Evolutionary conservation across 2,888 invertebrate species (phyloP).

Genomic region (Standfussiana lucernea): DNA sequence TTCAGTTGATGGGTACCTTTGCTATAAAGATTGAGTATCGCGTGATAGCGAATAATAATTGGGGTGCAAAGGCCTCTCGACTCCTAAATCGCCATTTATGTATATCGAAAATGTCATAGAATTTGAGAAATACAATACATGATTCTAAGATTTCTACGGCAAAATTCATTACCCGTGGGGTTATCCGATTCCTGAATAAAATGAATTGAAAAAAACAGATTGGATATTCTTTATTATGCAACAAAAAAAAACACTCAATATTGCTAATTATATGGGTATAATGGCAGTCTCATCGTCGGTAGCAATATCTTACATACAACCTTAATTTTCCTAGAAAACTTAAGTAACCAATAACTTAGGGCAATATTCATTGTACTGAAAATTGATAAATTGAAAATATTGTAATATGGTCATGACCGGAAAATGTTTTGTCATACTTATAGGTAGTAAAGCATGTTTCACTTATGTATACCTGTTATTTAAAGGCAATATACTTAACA

Average conservation of each 20-base stretch:
- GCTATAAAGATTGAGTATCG: slow-evolving; percentile 43
- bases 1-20: slow-evolving; percentile 13
- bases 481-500: no score
- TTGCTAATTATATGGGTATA: background rate
- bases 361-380: background rate
- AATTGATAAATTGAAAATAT: background rate
- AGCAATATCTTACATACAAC: background rate
- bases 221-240: background rate
- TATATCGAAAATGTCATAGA: background rate
- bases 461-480: no score
- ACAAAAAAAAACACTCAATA: background rate
- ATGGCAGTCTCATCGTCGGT: background rate
- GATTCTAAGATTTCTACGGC: background rate
- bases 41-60: slow-evolving; percentile 33
- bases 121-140: background rate
- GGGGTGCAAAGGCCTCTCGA: background rate
- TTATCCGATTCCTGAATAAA: background rate
- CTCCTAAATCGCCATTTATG: slow-evolving; percentile 1
- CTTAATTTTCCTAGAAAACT: background rate
- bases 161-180: background rate
- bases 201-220: no score
- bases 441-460: no score
- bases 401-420: no score
- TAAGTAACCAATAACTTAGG: background rate
- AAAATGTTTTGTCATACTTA: no score